phyloP scores from a whole-genome alignment of 2,113 vertebrate species.

The rat (Rattus norvegicus) region GRCr8 NC_086028.1:6437501-6438000 shows the following conservation, averaged over 20 bases:
- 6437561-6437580: not conserved
- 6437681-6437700: not conserved
- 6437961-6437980: not conserved
- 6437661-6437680: not conserved
- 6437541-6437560: not conserved
- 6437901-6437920: not conserved
- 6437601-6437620: not conserved
- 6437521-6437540: too few relatives aligned
- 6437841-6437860: not conserved
- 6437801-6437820: not conserved
- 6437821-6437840: conserved; percentile 18
- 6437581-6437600: not conserved
- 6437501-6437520: not conserved
- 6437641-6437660: not conserved
- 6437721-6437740: not conserved
- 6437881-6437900: not conserved
- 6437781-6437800: not conserved
- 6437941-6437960: not conserved
- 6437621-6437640: not conserved
- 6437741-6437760: not conserved
- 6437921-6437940: not conserved
- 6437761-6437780: not conserved
- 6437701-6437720: not conserved
- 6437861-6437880: not conserved
- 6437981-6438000: not conserved